Conservation (phyloP, 2,113 vertebrate species). For the Rhinolophus ferrumequinum region DNA sequence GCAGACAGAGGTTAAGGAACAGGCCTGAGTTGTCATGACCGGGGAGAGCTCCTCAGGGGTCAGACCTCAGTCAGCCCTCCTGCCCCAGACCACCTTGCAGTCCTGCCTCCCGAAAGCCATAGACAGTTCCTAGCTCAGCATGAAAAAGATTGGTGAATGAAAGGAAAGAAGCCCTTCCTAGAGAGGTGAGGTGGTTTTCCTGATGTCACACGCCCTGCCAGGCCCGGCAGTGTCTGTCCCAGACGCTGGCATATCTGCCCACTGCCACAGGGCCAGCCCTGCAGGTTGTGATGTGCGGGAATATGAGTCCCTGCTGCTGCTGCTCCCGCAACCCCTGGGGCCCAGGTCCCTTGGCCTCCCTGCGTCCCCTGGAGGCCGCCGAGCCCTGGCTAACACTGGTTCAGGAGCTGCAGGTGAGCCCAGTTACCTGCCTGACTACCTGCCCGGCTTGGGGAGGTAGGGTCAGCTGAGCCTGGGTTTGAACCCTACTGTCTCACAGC, state of each 20-base stretch:
- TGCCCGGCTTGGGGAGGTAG: too few relatives aligned
- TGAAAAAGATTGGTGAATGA: fast-evolving
- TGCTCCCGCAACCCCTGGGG: neutral
- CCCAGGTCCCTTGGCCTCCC: neutral
- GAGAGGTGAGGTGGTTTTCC: neutral
- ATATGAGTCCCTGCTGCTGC: neutral
- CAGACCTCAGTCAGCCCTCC: fast-evolving
- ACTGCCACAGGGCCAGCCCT: fast-evolving
- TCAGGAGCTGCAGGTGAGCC: neutral
- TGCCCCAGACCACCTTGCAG: fast-evolving
- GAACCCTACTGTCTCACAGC: neutral
- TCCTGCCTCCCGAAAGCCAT: fast-evolving
- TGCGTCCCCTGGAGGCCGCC: fast-evolving
- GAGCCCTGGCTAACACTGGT: neutral
- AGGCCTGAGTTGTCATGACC: neutral
- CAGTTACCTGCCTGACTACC: fast-evolving
- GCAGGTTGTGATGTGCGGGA: neutral
- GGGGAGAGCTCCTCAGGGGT: fast-evolving
- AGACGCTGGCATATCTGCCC: neutral
- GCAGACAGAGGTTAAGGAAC: neutral
- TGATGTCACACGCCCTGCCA: fast-evolving
- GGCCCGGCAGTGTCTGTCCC: neutral
- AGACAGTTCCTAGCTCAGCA: neutral
- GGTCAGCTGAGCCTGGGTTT: neutral
- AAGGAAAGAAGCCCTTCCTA: neutral